phyloP scores from a whole-genome alignment of 2,888 invertebrate genomes.

The Cryptophagus acutangulus region DNA sequence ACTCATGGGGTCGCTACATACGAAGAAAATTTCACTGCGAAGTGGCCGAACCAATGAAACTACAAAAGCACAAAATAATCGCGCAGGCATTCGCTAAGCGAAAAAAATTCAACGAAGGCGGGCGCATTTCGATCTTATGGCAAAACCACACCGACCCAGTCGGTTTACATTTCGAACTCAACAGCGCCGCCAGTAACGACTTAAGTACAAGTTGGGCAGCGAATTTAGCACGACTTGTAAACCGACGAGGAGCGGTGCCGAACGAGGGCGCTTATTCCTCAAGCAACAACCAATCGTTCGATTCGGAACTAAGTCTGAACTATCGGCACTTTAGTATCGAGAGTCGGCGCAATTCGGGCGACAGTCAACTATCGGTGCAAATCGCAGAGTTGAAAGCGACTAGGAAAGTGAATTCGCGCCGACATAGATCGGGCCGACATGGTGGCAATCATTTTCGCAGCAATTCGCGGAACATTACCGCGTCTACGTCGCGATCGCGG shows the following conservation, averaged over 20 bases:
- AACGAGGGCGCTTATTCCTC: slow-evolving; percentile 53
- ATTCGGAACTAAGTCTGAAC: slow-evolving; percentile 67
- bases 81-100: slow-evolving; percentile 86
- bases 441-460: slow-evolving; percentile 34
- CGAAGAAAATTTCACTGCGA: slow-evolving; percentile 72
- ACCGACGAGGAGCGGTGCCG: slow-evolving; percentile 76
- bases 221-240: slow-evolving; percentile 80
- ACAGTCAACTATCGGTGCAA: slow-evolving; percentile 81
- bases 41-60: slow-evolving; percentile 62
- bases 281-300: slow-evolving; percentile 54
- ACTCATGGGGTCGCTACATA: slow-evolving; percentile 81
- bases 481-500: slow-evolving; percentile 23
- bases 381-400: slow-evolving; percentile 77
- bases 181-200: slow-evolving; percentile 71
- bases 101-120: slow-evolving; percentile 77
- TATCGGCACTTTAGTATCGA: slow-evolving; percentile 80
- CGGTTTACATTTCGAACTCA: slow-evolving; percentile 68
- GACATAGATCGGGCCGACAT: slow-evolving; percentile 45
- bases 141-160: slow-evolving; percentile 90
- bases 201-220: slow-evolving; percentile 90
- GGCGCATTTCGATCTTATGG: slow-evolving; percentile 81
- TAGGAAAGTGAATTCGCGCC: slow-evolving; percentile 51
- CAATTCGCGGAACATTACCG: slow-evolving; percentile 30
- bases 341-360: slow-evolving; percentile 79
- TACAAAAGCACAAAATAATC: slow-evolving; percentile 84